Evolutionary conservation across 2,888 invertebrate genomes (phyloP), one percentile per base, ranked within the genome.

Genomic region (Agonum fuliginosum): DNA sequence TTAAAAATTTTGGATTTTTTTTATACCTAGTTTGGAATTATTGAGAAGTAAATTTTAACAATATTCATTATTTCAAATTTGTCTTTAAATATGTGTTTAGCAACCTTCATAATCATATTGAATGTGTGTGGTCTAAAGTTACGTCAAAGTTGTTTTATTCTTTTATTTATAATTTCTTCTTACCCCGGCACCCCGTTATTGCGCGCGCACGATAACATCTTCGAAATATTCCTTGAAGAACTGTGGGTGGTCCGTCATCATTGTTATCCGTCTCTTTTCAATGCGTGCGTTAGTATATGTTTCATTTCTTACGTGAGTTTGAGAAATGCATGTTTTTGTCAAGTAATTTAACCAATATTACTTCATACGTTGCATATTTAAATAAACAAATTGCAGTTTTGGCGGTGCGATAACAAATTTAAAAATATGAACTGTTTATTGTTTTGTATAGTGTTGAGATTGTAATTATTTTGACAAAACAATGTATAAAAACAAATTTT

Each of bases 191-290:
- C 34, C 37, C 41, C 41, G 67, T n/a, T 12, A 54, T 41, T 19
- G 67, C 37, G 43, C 46, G 65, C 65, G 48, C 67, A 58, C n/a
- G 20, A 37, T 27, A 62, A 62, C 51, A 46, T 65, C 62, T 43
- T 54, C 41, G 34, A 72, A 54, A 54, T 58, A 17, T 65, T 54
- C 34, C 54, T 54, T 54, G 48, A 54, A 62, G 43, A 70, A 77
- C 77, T 77, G 69, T 77, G 77, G 77, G 77, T 77, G 77, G 77
- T 77, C 75, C 67, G 34, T 75, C 43, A 41, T 58, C 12, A 43
- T 41, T 46, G 17, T 62, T 74, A 14, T 75, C 14, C 54, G 41
- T 77, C 77, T 77, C 77, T 77, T 65, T 75, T 17, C 75, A 75
- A 30, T 48, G 27, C 43, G 24, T 62, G 5, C 20, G 10, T 14